These are phyloP conservation scores for Zygaena filipendulae DNA, from an alignment of 2,888 invertebrate species.

Conservation along the genomic window DNA sequence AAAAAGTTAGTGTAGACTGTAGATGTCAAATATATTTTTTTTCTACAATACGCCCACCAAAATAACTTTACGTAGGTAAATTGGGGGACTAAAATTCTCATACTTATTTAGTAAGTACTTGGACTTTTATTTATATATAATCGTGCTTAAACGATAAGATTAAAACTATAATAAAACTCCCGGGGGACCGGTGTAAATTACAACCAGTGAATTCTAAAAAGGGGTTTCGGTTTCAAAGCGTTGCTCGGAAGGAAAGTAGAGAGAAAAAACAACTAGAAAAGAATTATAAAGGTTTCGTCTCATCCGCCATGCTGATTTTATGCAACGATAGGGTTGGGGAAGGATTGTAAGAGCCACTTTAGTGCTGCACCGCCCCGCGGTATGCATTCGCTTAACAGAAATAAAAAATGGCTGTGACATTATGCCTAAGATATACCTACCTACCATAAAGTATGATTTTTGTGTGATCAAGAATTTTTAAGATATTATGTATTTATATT, in stretches of 20 bases:
- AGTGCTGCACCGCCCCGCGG: conserved; percentile 46
- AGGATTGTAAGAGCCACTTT: conserved; percentile 58
- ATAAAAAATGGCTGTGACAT: conserved; percentile 39
- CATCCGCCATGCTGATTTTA: conserved; percentile 60
- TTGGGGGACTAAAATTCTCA: too few relatives aligned
- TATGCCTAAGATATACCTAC: too few relatives aligned
- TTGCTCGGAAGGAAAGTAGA: conserved; percentile 30
- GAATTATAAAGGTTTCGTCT: conserved; percentile 37
- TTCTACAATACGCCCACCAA: too few relatives aligned
- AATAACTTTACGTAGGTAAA: too few relatives aligned
- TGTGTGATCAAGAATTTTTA: too few relatives aligned
- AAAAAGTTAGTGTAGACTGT: too few relatives aligned
- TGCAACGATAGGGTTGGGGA: conserved; percentile 50
- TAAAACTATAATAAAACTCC: conserved; percentile 32
- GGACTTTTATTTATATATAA: too few relatives aligned
- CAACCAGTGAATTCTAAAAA: conserved; percentile 42
- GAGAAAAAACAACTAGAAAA: conserved; percentile 35
- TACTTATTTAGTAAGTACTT: too few relatives aligned
- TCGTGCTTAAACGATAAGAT: conserved; percentile 26
- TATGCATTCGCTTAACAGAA: conserved; percentile 34
- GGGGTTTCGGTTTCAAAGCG: conserved; percentile 56
- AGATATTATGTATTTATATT: too few relatives aligned
- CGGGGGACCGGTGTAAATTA: conserved; percentile 51
- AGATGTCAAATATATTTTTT: too few relatives aligned
- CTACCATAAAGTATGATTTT: too few relatives aligned